Evolutionary conservation across 2,888 invertebrate genomes (phyloP).

Genomic region (Salticus scenicus): DNA sequence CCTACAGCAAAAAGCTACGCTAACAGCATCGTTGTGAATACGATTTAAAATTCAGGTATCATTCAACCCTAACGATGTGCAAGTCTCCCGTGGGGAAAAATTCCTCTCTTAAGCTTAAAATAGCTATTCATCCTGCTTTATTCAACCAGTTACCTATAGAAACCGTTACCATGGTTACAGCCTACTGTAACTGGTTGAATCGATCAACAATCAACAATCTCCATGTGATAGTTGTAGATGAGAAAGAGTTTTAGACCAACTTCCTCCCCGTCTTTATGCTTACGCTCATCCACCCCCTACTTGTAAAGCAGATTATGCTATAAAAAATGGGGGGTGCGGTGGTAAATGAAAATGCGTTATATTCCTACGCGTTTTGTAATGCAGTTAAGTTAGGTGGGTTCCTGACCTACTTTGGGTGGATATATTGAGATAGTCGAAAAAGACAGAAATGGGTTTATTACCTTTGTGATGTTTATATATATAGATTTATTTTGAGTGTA

Average conservation of each 20-base stretch:
- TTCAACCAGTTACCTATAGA: conserved; percentile 14
- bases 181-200: background rate
- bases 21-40: too few relatives aligned
- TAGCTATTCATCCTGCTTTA: background rate
- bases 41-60: background rate
- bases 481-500: too few relatives aligned
- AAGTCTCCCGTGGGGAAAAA: background rate
- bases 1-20: too few relatives aligned
- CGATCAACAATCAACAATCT: conserved; percentile 6
- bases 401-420: background rate
- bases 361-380: conserved; percentile 1
- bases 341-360: background rate
- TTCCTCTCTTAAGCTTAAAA: background rate
- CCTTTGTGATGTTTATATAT: background rate
- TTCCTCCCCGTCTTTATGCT: background rate
- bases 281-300: background rate
- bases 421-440: background rate
- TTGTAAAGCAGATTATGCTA: background rate
- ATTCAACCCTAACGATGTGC: background rate
- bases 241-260: background rate
- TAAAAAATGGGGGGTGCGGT: background rate
- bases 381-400: background rate
- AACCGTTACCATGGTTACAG: background rate
- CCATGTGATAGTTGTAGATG: background rate
- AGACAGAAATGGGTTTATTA: background rate